These are phyloP conservation scores for Danio kyathit DNA, from an alignment of 2,797 vertebrate species.

Conservation along the genomic window DNA sequence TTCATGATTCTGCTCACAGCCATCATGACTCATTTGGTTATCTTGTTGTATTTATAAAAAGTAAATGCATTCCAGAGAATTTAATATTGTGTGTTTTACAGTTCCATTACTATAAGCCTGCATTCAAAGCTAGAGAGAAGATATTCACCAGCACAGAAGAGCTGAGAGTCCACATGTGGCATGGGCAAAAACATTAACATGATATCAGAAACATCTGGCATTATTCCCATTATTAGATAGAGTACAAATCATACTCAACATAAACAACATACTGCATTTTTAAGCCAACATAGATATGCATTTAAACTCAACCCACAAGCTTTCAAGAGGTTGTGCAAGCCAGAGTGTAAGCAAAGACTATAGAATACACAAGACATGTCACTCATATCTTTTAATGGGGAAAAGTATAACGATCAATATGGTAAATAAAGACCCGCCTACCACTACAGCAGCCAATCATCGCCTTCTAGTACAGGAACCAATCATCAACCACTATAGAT, in stretches of 20 bases:
- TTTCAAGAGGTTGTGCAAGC: background rate
- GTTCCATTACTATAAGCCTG: background rate
- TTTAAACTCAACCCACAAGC: background rate
- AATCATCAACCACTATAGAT: too few species aligned
- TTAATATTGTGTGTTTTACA: slow-evolving; percentile 1
- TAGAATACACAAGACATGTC: too few species aligned
- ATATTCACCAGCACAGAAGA: slow-evolving; percentile 35
- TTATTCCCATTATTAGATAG: background rate
- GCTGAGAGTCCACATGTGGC: slow-evolving; percentile 29
- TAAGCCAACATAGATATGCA: background rate
- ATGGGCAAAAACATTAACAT: slow-evolving; percentile 34
- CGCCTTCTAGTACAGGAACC: too few species aligned
- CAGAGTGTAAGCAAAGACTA: slow-evolving; percentile 1
- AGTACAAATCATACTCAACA: background rate
- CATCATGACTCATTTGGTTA: slow-evolving; percentile 15
- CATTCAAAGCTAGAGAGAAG: slow-evolving; percentile 1
- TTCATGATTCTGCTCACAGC: slow-evolving; percentile 11
- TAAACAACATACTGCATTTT: background rate
- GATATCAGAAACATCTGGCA: slow-evolving; percentile 26
- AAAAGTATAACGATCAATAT: too few species aligned
- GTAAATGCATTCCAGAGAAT: background rate
- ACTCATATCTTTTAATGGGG: too few species aligned
- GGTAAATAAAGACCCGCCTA: too few species aligned
- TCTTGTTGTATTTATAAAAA: background rate
- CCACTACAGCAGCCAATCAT: too few species aligned